Base-by-base conservation (phyloP, 2,797 vertebrate species). In the Falco concolor region DNA sequence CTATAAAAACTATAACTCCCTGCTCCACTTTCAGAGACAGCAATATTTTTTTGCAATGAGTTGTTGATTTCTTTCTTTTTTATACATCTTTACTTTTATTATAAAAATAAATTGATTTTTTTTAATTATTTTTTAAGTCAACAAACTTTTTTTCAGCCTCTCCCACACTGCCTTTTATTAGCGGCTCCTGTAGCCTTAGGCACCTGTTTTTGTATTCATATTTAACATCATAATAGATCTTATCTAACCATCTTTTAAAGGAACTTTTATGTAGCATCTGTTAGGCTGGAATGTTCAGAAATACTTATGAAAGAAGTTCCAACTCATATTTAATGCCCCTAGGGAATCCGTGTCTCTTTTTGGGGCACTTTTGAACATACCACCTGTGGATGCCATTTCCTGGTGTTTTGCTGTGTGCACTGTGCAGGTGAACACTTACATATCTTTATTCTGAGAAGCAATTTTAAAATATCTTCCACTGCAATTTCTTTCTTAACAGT, bases 231-330 rank as follows among this genome's bases (percentile, higher is more conserved):
- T 85, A 83, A 68, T 83, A 84, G 72, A 77, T 87, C 81, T 94
- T 93, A 94, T n/a, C 72, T 80, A 83, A 89, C 56, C 11, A 2
- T 23, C 89, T 75, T 80, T 78, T 85, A 80, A 75, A 54, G 53
- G 38, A 87, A 87, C 60, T 92, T 92, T 92, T 47, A 75, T 78
- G 87, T 85, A 53, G 68, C 83, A 87, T 96, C 57, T 84, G 54
- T 87, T 91, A 61, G n/a, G 36, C 28, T 84, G 74, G 49, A 87
- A 93, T 74, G 78, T 53, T 86, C 60, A 79, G 75, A 95, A 95
- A 76, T 45, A 70, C 56, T 70, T 45, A 38, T 77, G 68, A 69
- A 87, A 78, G 28, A 81, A 72, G 61, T 44, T 52, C 73, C 83
- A 90, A 4, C 28, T 34, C 45, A 77, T 64, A 60, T 25, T 93